Conservation (phyloP, 2,113 vertebrate genomes). For the Dolichotis patagonum region DNA sequence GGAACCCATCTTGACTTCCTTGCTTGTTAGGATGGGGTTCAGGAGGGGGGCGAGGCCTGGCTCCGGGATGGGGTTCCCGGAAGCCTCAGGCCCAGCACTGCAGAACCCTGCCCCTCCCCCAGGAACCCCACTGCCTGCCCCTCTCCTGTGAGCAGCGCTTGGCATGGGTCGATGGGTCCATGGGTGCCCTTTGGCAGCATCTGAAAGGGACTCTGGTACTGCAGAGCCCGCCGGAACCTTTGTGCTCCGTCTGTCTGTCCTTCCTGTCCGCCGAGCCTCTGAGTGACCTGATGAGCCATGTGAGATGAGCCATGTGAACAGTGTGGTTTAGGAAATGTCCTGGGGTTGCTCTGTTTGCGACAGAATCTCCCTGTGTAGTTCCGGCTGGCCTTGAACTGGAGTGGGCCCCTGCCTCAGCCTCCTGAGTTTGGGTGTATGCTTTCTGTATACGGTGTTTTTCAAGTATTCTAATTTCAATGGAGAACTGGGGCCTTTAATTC, state of each 20-base stretch:
- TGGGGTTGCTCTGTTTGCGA: not conserved
- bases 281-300: accelerated
- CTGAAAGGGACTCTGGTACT: not conserved
- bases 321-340: not conserved
- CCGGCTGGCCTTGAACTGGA: not conserved
- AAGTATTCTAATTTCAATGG: not conserved
- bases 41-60: accelerated
- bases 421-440: not conserved
- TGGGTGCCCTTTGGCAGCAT: not conserved
- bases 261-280: accelerated
- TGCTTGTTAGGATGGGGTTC: not conserved
- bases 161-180: accelerated
- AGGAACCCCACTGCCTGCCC: no score
- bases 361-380: not conserved
- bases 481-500: not conserved
- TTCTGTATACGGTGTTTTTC: not conserved
- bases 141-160: not conserved
- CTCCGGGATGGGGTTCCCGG: accelerated
- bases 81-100: accelerated
- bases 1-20: not conserved
- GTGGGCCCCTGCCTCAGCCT: not conserved
- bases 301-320: accelerated
- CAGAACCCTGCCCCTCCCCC: accelerated
- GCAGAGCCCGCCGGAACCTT: accelerated
- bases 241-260: no score